Evolutionary conservation across 2,113 vertebrate species (phyloP).

Genomic region (Cnemophilus loriae): DNA sequence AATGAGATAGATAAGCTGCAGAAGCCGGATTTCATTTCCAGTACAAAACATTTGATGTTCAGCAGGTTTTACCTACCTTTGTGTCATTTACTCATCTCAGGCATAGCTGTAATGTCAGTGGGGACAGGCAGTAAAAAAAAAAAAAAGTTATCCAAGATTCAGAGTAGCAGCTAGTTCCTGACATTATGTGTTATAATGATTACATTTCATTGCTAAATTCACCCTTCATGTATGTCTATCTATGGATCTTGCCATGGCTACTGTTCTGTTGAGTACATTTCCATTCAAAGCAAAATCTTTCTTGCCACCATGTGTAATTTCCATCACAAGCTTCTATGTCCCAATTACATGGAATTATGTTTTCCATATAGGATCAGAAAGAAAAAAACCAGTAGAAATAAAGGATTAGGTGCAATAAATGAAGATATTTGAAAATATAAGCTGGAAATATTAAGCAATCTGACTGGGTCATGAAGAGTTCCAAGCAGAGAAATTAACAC

Average conservation of each 20-base stretch:
- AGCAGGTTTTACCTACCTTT: not conserved
- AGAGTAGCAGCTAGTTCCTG: not conserved
- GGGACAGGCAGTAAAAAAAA: not conserved
- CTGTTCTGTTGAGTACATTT: not conserved
- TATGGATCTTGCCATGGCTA: not conserved
- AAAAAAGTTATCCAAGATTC: not conserved
- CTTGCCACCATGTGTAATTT: not conserved
- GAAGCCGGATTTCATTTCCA: not conserved
- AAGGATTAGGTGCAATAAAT: not conserved
- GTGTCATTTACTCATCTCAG: not conserved
- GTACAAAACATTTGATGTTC: not conserved
- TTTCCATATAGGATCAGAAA: not conserved
- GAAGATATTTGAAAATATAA: not conserved
- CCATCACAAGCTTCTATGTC: not conserved
- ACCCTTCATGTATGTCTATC: not conserved
- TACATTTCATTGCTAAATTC: not conserved
- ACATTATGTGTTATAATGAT: not conserved
- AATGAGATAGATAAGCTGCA: not conserved
- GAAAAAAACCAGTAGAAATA: not conserved
- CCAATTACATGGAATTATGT: not conserved
- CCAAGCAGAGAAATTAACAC: constrained; percentile 3
- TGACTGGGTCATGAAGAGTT: not conserved
- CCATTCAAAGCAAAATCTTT: not conserved
- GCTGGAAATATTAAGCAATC: not conserved
- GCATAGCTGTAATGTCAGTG: not conserved